Evolutionary conservation across 1,140 invertebrate genomes (phyloP).

Genomic region (Bombus polaris): DNA sequence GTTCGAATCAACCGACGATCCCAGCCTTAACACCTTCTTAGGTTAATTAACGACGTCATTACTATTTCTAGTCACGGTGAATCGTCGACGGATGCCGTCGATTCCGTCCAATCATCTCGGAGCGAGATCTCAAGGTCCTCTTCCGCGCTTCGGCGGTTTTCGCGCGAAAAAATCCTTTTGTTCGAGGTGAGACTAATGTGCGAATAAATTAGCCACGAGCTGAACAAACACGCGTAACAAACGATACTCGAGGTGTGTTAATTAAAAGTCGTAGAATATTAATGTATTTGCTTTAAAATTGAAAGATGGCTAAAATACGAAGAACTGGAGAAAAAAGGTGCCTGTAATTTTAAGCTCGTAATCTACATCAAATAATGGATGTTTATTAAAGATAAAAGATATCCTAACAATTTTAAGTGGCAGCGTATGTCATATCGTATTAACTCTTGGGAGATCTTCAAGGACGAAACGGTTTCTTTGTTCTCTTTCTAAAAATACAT

Average conservation of each 20-base stretch:
- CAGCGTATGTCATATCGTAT: too few relatives aligned
- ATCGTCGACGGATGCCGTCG: conserved; percentile 2
- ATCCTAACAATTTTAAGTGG: too few relatives aligned
- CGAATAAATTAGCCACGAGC: neutral
- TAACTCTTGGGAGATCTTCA: too few relatives aligned
- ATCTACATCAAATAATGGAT: too few relatives aligned
- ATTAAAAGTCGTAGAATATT: too few relatives aligned
- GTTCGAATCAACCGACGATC: neutral
- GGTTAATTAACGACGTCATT: conserved; percentile 47
- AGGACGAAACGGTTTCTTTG: neutral
- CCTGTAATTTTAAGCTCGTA: too few relatives aligned
- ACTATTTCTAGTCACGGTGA: conserved; percentile 38
- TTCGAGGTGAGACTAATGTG: neutral
- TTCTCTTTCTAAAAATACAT: neutral
- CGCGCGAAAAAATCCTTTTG: conserved; percentile 30
- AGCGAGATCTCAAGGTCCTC: conserved; percentile 21
- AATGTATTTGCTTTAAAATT: too few relatives aligned
- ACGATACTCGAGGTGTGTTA: too few relatives aligned
- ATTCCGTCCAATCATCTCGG: conserved; percentile 12
- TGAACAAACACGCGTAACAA: too few relatives aligned
- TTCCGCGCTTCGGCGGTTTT: conserved; percentile 21
- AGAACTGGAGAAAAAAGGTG: too few relatives aligned
- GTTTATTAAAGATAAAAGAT: too few relatives aligned
- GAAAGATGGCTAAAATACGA: too few relatives aligned
- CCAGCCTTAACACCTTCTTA: neutral